phyloP scores from a whole-genome alignment of 2,888 invertebrate genomes.

The Rhabditoides inermis region DNA sequence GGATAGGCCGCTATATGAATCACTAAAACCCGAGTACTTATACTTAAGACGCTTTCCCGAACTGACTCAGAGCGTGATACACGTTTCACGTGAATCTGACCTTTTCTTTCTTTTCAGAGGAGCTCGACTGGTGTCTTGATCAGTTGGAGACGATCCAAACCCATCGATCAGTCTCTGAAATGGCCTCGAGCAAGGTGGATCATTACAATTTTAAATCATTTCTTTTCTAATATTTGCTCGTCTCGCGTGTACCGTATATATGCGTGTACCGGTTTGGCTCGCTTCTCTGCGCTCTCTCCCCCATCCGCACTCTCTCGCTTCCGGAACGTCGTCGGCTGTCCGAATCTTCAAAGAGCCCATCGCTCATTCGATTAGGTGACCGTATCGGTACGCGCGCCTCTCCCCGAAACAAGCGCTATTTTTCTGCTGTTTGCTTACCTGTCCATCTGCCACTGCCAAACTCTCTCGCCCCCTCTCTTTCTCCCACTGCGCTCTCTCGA shows the following conservation, averaged over 20 bases:
- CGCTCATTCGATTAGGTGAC: no score
- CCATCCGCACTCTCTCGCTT: slow-evolving; percentile 1
- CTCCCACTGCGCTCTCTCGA: not conserved
- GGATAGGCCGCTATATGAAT: no score
- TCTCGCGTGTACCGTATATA: not conserved
- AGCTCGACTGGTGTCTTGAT: slow-evolving; percentile 98
- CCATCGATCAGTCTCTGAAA: slow-evolving; percentile 95
- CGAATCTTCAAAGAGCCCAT: no score
- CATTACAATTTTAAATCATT: no score
- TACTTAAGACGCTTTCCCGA: no score
- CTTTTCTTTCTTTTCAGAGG: slow-evolving; percentile 68
- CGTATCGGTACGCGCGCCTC: no score
- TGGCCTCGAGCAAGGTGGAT: slow-evolving; percentile 95
- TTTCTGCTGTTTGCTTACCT: not conserved
- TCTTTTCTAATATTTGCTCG: no score
- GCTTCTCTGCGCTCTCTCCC: not conserved
- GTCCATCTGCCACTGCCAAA: not conserved
- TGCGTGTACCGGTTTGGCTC: not conserved
- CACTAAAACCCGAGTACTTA: no score
- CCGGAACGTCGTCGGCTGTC: not conserved
- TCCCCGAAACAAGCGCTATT: no score
- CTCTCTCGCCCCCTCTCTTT: not conserved
- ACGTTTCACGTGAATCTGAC: no score
- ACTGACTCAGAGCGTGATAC: no score
- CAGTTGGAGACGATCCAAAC: slow-evolving; percentile 99